A percentile compares a stretch with the other conserved stretches of the same genome.
Evolutionary conservation across 2,888 invertebrate species (phyloP).

Genomic region (Seira sanloemensis): DNA sequence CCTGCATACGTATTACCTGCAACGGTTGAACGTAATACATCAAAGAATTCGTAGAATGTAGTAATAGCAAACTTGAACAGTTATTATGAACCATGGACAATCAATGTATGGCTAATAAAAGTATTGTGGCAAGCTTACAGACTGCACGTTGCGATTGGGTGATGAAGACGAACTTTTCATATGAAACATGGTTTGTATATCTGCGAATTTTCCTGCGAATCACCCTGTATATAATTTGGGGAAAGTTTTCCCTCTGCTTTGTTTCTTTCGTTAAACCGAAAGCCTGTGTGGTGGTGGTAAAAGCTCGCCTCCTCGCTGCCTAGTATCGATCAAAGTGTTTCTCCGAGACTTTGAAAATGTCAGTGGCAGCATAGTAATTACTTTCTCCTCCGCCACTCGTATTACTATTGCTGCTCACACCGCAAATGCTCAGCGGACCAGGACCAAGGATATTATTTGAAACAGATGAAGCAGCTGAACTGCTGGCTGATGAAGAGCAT

Average conservation of each 20-base stretch:
- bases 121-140: too few species aligned
- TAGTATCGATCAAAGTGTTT: conserved; percentile 73
- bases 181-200: too few species aligned
- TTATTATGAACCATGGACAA: too few species aligned
- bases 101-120: too few species aligned
- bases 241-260: not conserved
- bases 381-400: conserved; percentile 63
- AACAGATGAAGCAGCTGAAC: conserved; percentile 51
- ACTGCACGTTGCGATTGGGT: too few species aligned
- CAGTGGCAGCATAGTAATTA: conserved; percentile 73
- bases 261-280: too few species aligned
- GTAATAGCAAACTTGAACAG: too few species aligned
- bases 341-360: conserved; percentile 73
- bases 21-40: too few species aligned
- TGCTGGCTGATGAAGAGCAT: conserved; percentile 40
- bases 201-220: too few species aligned
- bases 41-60: too few species aligned
- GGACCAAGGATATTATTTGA: conserved; percentile 51
- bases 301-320: conserved; percentile 3
- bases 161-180: too few species aligned
- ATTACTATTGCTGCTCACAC: conserved; percentile 25
- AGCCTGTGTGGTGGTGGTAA: not conserved
- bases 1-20: too few species aligned
- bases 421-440: conserved; percentile 55
- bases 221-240: not conserved